Conservation (phyloP, 2,888 invertebrate genomes). For the Bellardia bayeri region DNA sequence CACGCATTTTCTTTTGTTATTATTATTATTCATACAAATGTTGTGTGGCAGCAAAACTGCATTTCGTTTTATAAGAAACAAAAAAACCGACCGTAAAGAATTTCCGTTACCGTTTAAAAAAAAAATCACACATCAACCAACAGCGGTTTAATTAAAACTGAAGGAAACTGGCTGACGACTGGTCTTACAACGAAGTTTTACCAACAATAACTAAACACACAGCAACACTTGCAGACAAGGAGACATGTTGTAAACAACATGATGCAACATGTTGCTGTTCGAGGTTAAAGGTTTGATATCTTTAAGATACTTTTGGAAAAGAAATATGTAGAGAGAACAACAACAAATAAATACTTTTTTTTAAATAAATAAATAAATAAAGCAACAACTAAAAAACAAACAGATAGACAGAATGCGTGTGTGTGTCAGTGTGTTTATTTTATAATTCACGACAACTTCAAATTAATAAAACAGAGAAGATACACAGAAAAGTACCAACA, state of each 20-base stretch:
- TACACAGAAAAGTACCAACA: not conserved
- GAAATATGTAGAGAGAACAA: not conserved
- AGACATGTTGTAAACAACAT: not conserved
- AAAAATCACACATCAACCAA: constrained; percentile 14
- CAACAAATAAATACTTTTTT: constrained; percentile 35
- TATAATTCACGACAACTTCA: constrained; percentile 41
- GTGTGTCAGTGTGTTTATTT: constrained; percentile 28
- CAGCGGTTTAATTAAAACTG: constrained; percentile 52
- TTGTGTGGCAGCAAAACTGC: not conserved
- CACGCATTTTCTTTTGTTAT: constrained; percentile 5
- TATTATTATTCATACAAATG: not conserved
- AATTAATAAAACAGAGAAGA: not conserved
- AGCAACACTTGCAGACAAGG: constrained; percentile 6
- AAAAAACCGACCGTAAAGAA: not conserved
- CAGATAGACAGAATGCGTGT: constrained; percentile 3
- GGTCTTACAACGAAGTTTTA: not conserved
- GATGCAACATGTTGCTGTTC: constrained; percentile 35
- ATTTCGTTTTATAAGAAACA: not conserved
- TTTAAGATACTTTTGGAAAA: constrained; percentile 54
- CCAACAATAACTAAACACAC: constrained; percentile 9
- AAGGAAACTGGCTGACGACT: constrained; percentile 13
- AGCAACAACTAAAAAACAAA: constrained; percentile 27
- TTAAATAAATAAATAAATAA: constrained; percentile 47
- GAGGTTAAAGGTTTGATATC: constrained; percentile 23
- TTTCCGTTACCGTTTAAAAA: not conserved